A percentile compares a stretch with the other conserved stretches of the same genome.
These are phyloP conservation scores for Hippocampus comes DNA, from an alignment of 2,113 vertebrate genomes.

Conservation along the genomic window DNA sequence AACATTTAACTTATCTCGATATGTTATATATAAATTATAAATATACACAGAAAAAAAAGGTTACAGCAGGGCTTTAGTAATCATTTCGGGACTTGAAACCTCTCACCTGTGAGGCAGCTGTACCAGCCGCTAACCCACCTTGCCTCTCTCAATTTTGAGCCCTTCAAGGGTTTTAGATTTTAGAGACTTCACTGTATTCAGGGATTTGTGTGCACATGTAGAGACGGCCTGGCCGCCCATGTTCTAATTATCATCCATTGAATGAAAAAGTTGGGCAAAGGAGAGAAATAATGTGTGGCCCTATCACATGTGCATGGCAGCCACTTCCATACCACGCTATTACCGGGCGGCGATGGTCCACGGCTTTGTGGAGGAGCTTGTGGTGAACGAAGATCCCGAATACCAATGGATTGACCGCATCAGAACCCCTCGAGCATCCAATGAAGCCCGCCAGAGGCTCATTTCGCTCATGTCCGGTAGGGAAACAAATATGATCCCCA, in stretches of 20 bases:
- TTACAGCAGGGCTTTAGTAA: too few relatives aligned
- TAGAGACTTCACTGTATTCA: neutral
- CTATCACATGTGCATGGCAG: slow-evolving; percentile 58
- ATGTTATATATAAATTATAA: too few relatives aligned
- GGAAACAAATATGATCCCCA: neutral
- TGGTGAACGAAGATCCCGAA: slow-evolving; percentile 97
- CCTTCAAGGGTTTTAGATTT: neutral
- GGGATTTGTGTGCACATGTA: neutral
- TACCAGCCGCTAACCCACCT: too few relatives aligned
- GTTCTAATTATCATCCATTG: neutral
- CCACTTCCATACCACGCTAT: slow-evolving; percentile 89
- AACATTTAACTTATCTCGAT: too few relatives aligned
- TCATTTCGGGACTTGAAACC: too few relatives aligned
- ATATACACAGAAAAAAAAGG: too few relatives aligned
- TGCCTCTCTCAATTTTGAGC: too few relatives aligned
- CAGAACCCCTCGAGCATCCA: slow-evolving; percentile 92
- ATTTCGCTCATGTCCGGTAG: slow-evolving; percentile 98
- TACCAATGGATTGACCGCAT: slow-evolving; percentile 99
- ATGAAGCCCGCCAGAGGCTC: slow-evolving; percentile 93
- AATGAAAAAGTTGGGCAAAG: neutral
- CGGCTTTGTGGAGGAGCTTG: slow-evolving; percentile 97
- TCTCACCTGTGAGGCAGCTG: too few relatives aligned
- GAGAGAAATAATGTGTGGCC: neutral
- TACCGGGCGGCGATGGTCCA: slow-evolving; percentile 90
- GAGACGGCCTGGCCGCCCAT: neutral